Percentiles rank a stretch among this genome's conserved stretches.
Evolutionary conservation across 2,888 invertebrate species (phyloP).

Genomic region (Chloroclysta siterata): DNA sequence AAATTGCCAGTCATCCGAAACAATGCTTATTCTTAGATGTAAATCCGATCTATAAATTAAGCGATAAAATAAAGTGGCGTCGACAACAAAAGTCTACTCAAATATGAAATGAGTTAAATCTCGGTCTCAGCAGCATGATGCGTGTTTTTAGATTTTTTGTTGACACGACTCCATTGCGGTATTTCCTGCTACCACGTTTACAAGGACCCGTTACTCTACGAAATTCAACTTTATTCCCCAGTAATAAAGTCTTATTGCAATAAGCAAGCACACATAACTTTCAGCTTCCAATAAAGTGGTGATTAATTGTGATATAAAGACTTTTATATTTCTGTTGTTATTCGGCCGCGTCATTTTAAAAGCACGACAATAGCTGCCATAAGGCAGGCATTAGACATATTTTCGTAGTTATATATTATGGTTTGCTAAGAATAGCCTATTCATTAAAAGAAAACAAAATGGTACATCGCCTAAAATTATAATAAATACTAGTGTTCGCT

Average conservation of each 20-base stretch:
- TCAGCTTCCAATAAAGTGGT: constrained; percentile 66
- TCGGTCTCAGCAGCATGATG: constrained; percentile 78
- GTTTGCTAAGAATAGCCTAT: constrained; percentile 30
- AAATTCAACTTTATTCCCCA: constrained; percentile 45
- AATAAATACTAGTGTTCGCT: background rate
- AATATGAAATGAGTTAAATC: constrained; percentile 83
- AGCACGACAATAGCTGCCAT: constrained; percentile 64
- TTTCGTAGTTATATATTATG: constrained; percentile 45
- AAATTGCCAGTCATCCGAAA: constrained; percentile 20
- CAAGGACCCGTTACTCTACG: constrained; percentile 22
- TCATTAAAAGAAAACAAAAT: constrained; percentile 8
- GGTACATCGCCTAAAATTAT: background rate
- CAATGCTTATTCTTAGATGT: constrained; percentile 28
- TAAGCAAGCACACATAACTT: constrained; percentile 43
- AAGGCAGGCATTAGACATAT: constrained; percentile 54
- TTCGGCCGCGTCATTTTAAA: constrained; percentile 71
- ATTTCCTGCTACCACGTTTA: constrained; percentile 78
- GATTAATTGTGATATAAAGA: constrained; percentile 82
- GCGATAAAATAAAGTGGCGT: constrained; percentile 74
- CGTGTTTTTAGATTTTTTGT: constrained; percentile 79
- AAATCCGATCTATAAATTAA: constrained; percentile 39
- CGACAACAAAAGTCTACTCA: constrained; percentile 72
- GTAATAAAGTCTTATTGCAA: constrained; percentile 47
- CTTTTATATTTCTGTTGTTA: constrained; percentile 78
- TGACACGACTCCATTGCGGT: constrained; percentile 73